These are phyloP conservation scores for Callimorpha dominula DNA, from an alignment of 2,888 invertebrate species.

Conservation along the genomic window DNA sequence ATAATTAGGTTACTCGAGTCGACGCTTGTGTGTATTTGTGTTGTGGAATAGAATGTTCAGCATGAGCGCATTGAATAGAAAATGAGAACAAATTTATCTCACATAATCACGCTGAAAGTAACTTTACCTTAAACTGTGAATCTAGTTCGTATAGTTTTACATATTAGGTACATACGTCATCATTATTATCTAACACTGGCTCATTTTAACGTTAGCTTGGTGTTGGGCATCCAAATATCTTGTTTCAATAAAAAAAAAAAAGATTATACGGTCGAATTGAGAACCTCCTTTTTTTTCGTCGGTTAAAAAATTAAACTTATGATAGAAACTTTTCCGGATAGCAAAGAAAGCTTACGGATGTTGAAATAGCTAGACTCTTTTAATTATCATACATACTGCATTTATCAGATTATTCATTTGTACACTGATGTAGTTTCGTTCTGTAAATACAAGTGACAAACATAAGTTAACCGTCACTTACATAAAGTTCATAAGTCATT, in stretches of 20 bases:
- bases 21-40: not conserved
- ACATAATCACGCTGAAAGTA: not conserved
- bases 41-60: not conserved
- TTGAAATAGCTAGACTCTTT: not conserved
- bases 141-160: not conserved
- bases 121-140: not conserved
- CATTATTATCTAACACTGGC: not conserved
- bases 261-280: too few species aligned
- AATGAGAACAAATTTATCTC: not conserved
- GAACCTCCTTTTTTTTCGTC: too few species aligned
- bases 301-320: too few species aligned
- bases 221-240: not conserved
- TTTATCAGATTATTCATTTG: too few species aligned
- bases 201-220: not conserved
- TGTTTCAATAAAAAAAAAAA: not conserved
- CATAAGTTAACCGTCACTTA: not conserved
- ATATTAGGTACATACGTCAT: not conserved
- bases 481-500: too few species aligned
- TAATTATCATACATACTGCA: not conserved
- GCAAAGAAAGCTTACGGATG: not conserved
- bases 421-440: not conserved
- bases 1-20: conserved; percentile 5
- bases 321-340: not conserved
- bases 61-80: not conserved
- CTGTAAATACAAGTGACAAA: not conserved